Evolutionary conservation across 2,797 vertebrate species (phyloP), one percentile per base, ranked within the genome.

Genomic region (Gallinago stenura): DNA sequence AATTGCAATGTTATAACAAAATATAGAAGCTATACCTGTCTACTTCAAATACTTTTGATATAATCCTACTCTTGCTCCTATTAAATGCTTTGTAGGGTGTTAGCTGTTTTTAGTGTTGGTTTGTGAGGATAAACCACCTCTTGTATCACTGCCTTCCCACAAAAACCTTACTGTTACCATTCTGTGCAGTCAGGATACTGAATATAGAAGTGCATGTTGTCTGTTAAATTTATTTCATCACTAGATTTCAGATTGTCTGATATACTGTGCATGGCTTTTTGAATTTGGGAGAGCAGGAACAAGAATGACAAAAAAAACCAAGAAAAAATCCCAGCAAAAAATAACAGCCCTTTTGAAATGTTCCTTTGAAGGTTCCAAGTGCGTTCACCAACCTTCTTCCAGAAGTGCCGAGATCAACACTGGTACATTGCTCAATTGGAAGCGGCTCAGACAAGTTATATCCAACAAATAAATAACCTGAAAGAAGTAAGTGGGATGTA

Each of bases 371-470:
- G 99, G 94, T 99, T 99, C 97, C 99, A 99, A 96, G 99, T 99
- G 51, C 99, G 99, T 85, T 99, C 99, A 0, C 99, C 99, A 45
- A 99, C 99, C 25, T 99, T 99, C 96, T 99, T 99, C 98, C 99
- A 99, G 95, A 99, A 99, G 98, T 99, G 99, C 96, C 98, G 99
- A 75, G 99, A 99, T 96, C 99, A 99, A 91, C 99, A 99, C 96
- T 99, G 99, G 99, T 99, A 99, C 97, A 99, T 99, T 97, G 99
- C 99, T 98, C 99, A 99, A 31, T 95, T 99, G 96, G 99, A 99
- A 97, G 98, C 99, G 4, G 99, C 99, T 62, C 99, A 99, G 97
- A 98, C 98, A 12, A 98, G 99, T 95, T 99, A 99, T 70, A 98
- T 99, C 84, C 99, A 99, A 91, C 99, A 99, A 98, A 99, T 99